Conservation (phyloP, 2,113 vertebrate genomes). For the Cottus gobio region DNA sequence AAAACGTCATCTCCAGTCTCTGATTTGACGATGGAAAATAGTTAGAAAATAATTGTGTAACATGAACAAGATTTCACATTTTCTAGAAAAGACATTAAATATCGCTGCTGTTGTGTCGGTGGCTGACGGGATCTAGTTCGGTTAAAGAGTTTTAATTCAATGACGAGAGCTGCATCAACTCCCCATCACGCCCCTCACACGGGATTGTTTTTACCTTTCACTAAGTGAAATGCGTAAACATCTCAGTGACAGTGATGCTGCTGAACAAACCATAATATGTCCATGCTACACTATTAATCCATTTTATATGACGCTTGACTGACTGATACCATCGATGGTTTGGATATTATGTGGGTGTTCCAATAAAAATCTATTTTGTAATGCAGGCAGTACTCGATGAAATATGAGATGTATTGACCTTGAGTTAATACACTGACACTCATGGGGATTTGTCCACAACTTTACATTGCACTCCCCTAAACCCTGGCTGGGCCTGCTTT, state of each 20-base stretch:
- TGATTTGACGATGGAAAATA: neutral
- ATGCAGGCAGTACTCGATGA: slow-evolving; percentile 29
- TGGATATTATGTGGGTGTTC: slow-evolving; percentile 32
- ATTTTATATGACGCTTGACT: slow-evolving; percentile 11
- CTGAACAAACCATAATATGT: neutral
- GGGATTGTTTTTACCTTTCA: neutral
- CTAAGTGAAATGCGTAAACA: neutral
- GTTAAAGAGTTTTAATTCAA: slow-evolving; percentile 22
- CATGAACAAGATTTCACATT: neutral
- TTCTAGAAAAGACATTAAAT: slow-evolving; percentile 27
- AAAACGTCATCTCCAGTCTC: neutral
- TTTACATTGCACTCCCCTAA: slow-evolving; percentile 34
- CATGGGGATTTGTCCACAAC: slow-evolving; percentile 37
- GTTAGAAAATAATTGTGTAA: slow-evolving; percentile 4
- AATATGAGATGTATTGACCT: slow-evolving; percentile 45
- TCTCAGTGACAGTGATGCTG: slow-evolving; percentile 1
- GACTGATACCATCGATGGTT: slow-evolving; percentile 11
- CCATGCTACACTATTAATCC: neutral
- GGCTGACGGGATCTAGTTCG: slow-evolving; percentile 1
- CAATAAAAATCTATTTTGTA: slow-evolving; percentile 40
- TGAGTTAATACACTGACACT: slow-evolving; percentile 47
- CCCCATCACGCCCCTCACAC: neutral
- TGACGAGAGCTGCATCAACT: slow-evolving; percentile 14
- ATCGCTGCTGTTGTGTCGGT: slow-evolving; percentile 14
- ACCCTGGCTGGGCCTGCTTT: slow-evolving; percentile 13